These are phyloP conservation scores for Drosophila falleni DNA, from an alignment of 2,888 invertebrate genomes.

Conservation along the genomic window DNA sequence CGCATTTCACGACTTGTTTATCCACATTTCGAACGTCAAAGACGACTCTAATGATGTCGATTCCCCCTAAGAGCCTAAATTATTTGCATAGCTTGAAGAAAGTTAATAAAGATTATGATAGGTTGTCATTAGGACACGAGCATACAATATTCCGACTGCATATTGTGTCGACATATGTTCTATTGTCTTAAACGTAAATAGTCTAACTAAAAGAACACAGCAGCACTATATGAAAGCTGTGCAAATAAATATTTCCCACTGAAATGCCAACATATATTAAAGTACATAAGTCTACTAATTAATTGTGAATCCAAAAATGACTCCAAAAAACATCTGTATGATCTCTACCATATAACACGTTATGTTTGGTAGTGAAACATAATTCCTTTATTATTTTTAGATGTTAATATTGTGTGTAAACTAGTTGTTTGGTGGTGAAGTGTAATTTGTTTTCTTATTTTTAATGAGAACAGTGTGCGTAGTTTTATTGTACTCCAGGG, in stretches of 20 bases:
- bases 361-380: not conserved
- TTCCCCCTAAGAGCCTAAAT: not conserved
- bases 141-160: constrained; percentile 5
- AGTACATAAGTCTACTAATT: not conserved
- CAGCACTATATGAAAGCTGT: constrained; percentile 35
- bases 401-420: no score
- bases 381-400: constrained; percentile 2
- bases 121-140: constrained; percentile 47
- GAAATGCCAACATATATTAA: not conserved
- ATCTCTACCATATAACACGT: not conserved
- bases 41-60: constrained; percentile 5
- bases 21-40: constrained; percentile 22
- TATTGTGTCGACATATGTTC: constrained; percentile 52
- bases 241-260: constrained; percentile 31
- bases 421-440: not conserved
- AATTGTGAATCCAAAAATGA: constrained; percentile 4
- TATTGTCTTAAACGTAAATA: constrained; percentile 26
- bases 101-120: constrained; percentile 42
- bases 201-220: not conserved
- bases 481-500: not conserved
- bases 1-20: constrained; percentile 29
- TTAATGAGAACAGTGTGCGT: constrained; percentile 7
- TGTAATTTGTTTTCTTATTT: constrained; percentile 9
- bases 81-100: constrained; percentile 68
- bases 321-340: not conserved